A percentile compares a stretch with the other conserved stretches of the same genome.
phyloP scores from a whole-genome alignment of 2,888 invertebrate genomes.

The Dastarcus helophoroides region DNA sequence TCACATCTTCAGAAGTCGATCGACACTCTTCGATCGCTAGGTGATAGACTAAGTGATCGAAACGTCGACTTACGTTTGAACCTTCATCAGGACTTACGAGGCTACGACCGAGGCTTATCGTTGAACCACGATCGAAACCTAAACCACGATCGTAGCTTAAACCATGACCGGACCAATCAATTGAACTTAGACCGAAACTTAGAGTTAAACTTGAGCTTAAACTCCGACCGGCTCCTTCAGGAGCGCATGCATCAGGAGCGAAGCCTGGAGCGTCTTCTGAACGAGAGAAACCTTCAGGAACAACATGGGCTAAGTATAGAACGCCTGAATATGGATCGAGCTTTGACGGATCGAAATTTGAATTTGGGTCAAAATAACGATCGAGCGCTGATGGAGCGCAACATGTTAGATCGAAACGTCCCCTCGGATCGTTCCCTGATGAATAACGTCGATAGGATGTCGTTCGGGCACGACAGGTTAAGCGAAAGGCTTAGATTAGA shows the following conservation, averaged over 20 bases:
- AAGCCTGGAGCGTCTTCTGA: slow-evolving; percentile 30
- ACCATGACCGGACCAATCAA: slow-evolving; percentile 22
- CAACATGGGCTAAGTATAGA: slow-evolving; percentile 28
- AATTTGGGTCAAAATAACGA: slow-evolving; percentile 6
- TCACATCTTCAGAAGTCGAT: slow-evolving; percentile 36
- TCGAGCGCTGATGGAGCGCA: slow-evolving; percentile 28
- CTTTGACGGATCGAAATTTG: slow-evolving; percentile 11
- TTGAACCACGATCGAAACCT: slow-evolving; percentile 1
- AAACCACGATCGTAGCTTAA: not conserved
- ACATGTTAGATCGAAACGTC: slow-evolving; percentile 20
- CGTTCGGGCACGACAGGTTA: slow-evolving; percentile 15
- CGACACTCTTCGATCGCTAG: slow-evolving; percentile 34
- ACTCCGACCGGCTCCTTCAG: slow-evolving; percentile 26
- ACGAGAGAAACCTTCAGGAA: slow-evolving; percentile 24
- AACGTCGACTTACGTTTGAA: slow-evolving; percentile 35
- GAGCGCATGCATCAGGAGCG: slow-evolving; percentile 29
- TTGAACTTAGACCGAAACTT: slow-evolving; percentile 21
- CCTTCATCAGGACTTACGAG: slow-evolving; percentile 26
- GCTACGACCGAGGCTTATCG: slow-evolving; percentile 16
- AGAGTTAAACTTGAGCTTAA: slow-evolving; percentile 32
- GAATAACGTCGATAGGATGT: slow-evolving; percentile 9
- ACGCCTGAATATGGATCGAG: slow-evolving; percentile 26
- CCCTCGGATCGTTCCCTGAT: slow-evolving; percentile 8
- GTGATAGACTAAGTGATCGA: slow-evolving; percentile 35
- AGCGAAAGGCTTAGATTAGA: slow-evolving; percentile 17